A percentile compares a stretch with the other conserved stretches of the same genome.
phyloP scores from a whole-genome alignment of 2,113 vertebrate genomes.

The Silurus asotus region DNA sequence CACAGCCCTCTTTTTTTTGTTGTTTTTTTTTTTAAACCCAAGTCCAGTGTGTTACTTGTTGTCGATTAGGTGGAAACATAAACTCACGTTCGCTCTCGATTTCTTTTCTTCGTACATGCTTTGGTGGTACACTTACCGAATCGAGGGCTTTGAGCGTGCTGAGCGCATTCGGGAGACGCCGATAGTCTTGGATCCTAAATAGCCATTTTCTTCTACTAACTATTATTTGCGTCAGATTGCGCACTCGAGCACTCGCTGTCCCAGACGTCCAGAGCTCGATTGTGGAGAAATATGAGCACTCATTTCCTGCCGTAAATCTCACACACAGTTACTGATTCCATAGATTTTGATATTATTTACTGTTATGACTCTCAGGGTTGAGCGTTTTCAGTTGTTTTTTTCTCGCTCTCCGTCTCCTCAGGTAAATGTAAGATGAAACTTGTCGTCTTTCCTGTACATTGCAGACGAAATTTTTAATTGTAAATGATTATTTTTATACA shows the following conservation, averaged over 20 bases:
- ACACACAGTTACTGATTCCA: neutral
- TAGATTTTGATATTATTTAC: neutral
- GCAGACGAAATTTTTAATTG: neutral
- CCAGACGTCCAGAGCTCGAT: neutral
- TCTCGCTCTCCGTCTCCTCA: neutral
- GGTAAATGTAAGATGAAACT: neutral
- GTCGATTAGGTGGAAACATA: slow-evolving; percentile 61
- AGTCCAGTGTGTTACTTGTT: slow-evolving; percentile 61
- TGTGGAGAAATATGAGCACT: slow-evolving; percentile 17
- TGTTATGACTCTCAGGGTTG: neutral
- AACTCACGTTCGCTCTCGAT: slow-evolving; percentile 51
- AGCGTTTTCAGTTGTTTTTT: neutral
- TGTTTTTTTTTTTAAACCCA: slow-evolving; percentile 23
- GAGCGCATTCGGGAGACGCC: neutral
- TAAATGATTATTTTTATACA: neutral
- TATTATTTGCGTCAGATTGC: slow-evolving; percentile 22
- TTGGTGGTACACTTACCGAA: slow-evolving; percentile 36
- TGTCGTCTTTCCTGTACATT: neutral
- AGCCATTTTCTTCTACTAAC: neutral
- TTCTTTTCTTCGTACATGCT: slow-evolving; percentile 53
- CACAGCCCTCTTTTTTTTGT: slow-evolving; percentile 61
- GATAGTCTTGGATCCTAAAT: slow-evolving; percentile 34
- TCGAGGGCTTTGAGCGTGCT: slow-evolving; percentile 34
- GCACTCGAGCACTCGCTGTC: slow-evolving; percentile 14
- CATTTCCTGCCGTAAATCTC: slow-evolving; percentile 3